Percentiles rank a stretch among this genome's conserved stretches.
These are phyloP conservation scores for Bergia puertoricense DNA, from an alignment of 92 coral and sea anemone genomes.

Conservation along the genomic window DNA sequence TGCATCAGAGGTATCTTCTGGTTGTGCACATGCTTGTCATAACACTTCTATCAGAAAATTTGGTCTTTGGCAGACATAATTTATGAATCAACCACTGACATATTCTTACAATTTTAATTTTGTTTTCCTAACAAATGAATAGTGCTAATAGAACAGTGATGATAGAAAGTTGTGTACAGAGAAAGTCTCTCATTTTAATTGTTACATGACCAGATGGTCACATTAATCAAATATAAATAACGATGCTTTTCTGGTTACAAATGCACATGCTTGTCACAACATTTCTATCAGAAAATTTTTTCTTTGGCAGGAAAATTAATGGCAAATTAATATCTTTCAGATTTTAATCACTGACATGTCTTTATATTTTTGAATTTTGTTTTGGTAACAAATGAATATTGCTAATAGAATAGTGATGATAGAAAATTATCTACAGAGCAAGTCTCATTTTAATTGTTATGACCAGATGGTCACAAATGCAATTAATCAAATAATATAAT, in stretches of 20 bases:
- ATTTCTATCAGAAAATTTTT: background rate
- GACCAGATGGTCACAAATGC: background rate
- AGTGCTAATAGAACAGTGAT: too few species aligned
- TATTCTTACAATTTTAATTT: too few species aligned
- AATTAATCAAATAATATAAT: too few species aligned
- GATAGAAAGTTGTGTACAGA: background rate
- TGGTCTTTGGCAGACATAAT: too few species aligned
- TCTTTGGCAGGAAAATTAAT: background rate
- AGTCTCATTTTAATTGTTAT: background rate
- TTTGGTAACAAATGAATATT: background rate
- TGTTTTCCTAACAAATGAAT: too few species aligned
- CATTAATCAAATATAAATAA: too few species aligned
- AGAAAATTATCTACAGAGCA: background rate
- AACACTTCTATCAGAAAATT: too few species aligned
- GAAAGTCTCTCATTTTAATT: background rate
- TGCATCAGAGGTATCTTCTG: too few species aligned
- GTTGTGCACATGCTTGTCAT: too few species aligned
- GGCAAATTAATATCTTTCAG: background rate
- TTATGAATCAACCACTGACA: too few species aligned
- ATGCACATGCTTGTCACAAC: background rate
- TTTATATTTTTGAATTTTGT: too few species aligned
- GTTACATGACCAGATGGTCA: background rate
- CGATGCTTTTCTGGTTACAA: background rate
- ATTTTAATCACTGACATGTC: background rate
- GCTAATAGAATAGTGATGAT: background rate